Percentiles rank a stretch among this genome's conserved stretches.
Conservation (phyloP, 35 echinoderm and acorn worm species). For the Apostichopus japonicus region DNA sequence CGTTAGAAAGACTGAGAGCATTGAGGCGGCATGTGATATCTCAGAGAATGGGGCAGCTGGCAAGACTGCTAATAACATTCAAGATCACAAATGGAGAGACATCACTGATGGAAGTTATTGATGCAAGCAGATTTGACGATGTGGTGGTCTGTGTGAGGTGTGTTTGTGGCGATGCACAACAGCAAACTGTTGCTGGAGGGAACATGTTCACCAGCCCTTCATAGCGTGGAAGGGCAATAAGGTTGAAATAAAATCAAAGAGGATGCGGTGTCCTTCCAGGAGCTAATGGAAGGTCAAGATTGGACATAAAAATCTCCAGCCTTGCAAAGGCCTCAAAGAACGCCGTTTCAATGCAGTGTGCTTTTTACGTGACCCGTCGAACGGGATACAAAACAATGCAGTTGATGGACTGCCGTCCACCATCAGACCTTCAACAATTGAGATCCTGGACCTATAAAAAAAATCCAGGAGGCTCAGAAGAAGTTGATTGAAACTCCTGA, state of each 20-base stretch:
- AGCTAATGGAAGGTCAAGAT: constrained; percentile 2
- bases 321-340: background rate
- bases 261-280: constrained; percentile 5
- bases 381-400: too few species aligned
- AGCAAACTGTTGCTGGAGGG: background rate
- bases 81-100: too few species aligned
- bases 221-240: background rate
- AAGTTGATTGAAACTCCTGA: background rate
- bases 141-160: background rate
- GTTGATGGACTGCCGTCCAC: too few species aligned
- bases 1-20: background rate
- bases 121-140: background rate
- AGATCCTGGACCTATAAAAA: too few species aligned
- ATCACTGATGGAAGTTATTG: background rate
- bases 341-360: too few species aligned
- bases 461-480: too few species aligned
- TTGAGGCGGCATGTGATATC: constrained; percentile 1
- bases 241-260: constrained; percentile 18
- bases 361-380: too few species aligned
- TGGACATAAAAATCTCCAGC: background rate
- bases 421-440: too few species aligned
- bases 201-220: background rate
- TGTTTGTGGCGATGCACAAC: background rate
- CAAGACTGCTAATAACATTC: background rate
- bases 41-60: background rate